phyloP scores from a whole-genome alignment of 2,113 vertebrate genomes.

The Trichomycterus rosablanca region DNA sequence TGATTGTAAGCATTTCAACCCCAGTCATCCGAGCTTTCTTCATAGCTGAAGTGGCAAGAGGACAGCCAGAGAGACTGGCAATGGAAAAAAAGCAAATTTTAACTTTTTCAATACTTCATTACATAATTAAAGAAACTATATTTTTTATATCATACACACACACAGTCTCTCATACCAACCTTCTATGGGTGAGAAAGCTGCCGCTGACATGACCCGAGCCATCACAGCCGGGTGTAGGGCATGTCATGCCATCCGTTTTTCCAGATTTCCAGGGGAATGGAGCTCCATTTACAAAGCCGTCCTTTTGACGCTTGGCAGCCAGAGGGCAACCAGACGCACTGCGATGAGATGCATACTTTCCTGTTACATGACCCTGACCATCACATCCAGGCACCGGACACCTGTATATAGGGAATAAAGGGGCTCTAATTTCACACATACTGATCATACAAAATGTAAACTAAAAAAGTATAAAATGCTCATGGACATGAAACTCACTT shows the following conservation, averaged over 20 bases:
- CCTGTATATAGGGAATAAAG: constrained; percentile 71
- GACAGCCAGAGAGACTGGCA: constrained; percentile 98
- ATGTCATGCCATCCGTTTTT: constrained; percentile 98
- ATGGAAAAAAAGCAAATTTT: constrained; percentile 41
- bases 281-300: constrained; percentile 92
- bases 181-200: constrained; percentile 97
- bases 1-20: constrained; percentile 97
- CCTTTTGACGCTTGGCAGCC: constrained; percentile 95
- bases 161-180: constrained; percentile 78
- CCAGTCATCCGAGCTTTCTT: constrained; percentile 96
- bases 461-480: neutral
- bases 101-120: no score
- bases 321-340: constrained; percentile 95
- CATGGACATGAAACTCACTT: no score
- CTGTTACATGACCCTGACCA: constrained; percentile 96
- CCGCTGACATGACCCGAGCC: constrained; percentile 97
- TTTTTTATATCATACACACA: neutral
- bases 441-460: neutral
- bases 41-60: constrained; percentile 95
- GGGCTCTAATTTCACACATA: no score
- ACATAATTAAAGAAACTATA: neutral
- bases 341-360: constrained; percentile 96
- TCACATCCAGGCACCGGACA: constrained; percentile 97
- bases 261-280: constrained; percentile 99
- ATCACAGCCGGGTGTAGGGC: constrained; percentile 94